Base-by-base conservation (phyloP, 1,140 invertebrate species). In the Drosophila sp. region DNA sequence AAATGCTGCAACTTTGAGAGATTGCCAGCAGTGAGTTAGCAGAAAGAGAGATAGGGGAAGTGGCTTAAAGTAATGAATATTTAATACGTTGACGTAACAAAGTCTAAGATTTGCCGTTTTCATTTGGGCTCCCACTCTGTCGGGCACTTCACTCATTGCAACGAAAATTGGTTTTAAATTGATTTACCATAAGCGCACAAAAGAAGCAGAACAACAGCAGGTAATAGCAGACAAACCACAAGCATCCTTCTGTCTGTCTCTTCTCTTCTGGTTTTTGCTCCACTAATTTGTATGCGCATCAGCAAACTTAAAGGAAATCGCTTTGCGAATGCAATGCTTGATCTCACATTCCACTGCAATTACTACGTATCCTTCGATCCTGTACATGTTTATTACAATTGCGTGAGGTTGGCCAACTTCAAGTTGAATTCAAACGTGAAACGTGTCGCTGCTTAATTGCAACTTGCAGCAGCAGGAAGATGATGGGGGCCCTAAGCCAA, bases 151-250 rank as follows among this genome's bases (percentile, higher is more conserved):
- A 76, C 65, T 76, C 72, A 76, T 76, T 76, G 66, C 56, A 69
- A 60, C 69, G 71, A 79, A 89, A 89, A 89, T 89, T 89, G 85
- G 80, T 89, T 89, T 89, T 89, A 89, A 89, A 89, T 89, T 89
- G 84, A 89, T 89, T 89, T 89, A 89, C 71, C 80, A 89, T 89
- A 80, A 89, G 84, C 73, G 66, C 44, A 35, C 54, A 54, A 70
- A 23, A 50, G 30, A 11, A 32, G 27, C 44, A 17, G 25, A 58
- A 54, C 35, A 44, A 63, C 38, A 63, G 40, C 23, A 72, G 58
- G 40, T 58, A 35, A 70, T 55, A 30, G 32, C 44, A 56, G 40
- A 44, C 55, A 72, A 72, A 63, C 76, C 68, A 25, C 55, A 64
- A 63, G 50, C 41, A 60, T 47, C n/a, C 64, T 73, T 50, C 33